Percentiles rank a stretch among this genome's conserved stretches.
These are phyloP conservation scores for Oriolus oriolus DNA, from an alignment of 2,113 vertebrate genomes.

Conservation along the genomic window DNA sequence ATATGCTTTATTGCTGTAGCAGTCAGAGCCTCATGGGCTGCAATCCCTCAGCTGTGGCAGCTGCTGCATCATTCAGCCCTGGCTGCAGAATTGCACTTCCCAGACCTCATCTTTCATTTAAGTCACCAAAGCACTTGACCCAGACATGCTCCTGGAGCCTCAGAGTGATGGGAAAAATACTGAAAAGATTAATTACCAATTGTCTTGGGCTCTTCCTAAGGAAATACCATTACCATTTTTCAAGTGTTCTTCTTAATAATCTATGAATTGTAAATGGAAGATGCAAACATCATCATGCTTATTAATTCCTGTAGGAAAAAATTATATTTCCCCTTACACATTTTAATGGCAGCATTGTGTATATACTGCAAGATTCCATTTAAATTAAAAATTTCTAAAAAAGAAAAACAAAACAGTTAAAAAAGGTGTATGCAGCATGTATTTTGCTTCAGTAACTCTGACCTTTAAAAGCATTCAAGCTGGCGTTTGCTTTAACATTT, in stretches of 20 bases:
- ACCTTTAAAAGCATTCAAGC: constrained; percentile 54
- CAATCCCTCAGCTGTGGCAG: background rate
- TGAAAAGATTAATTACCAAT: background rate
- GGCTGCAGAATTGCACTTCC: background rate
- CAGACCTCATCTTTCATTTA: background rate
- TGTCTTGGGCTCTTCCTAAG: background rate
- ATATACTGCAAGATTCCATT: background rate
- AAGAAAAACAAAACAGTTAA: background rate
- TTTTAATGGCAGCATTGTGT: background rate
- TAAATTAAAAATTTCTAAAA: background rate
- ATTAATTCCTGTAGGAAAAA: background rate
- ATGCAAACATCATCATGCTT: background rate
- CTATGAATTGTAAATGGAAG: background rate
- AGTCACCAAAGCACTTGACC: background rate
- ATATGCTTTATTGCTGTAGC: background rate
- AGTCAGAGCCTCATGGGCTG: background rate
- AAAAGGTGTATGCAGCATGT: background rate
- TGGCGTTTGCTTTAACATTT: constrained; percentile 48
- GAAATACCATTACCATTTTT: background rate
- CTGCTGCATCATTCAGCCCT: background rate
- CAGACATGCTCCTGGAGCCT: background rate
- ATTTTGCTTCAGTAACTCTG: constrained; percentile 21
- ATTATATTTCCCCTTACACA: background rate
- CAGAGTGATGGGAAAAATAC: background rate
- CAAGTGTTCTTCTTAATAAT: background rate